phyloP scores from a whole-genome alignment of 2,113 vertebrate genomes.

The Calidris pygmaea region DNA sequence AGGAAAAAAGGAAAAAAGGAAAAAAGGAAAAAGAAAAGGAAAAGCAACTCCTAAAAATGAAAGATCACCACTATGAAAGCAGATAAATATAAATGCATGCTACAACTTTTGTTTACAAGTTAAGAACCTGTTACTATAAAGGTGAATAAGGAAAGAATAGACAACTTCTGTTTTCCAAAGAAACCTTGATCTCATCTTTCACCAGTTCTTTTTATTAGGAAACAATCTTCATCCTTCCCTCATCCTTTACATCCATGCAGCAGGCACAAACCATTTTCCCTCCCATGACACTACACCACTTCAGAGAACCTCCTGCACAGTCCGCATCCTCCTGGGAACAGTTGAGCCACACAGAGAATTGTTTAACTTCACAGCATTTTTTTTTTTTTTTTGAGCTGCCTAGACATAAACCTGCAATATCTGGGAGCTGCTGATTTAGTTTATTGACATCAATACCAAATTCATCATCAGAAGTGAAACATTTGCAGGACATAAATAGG shows the following conservation, averaged over 20 bases:
- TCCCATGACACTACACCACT: not conserved
- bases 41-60: not conserved
- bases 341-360: rapidly evolving
- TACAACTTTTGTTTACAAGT: not conserved
- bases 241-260: not conserved
- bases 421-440: not conserved
- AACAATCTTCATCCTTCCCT: not conserved
- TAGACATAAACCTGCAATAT: not conserved
- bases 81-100: not conserved
- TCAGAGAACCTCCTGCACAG: not conserved
- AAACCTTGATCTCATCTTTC: not conserved
- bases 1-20: rapidly evolving
- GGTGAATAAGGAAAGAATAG: not conserved
- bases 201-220: not conserved
- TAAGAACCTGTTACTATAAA: not conserved
- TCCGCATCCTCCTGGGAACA: not conserved
- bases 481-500: not conserved
- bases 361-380: not conserved
- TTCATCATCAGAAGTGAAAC: not conserved
- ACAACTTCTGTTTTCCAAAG: not conserved
- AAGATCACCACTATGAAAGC: not conserved
- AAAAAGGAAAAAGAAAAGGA: too few relatives aligned
- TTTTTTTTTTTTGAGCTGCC: not conserved
- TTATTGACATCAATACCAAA: not conserved
- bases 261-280: not conserved